phyloP scores from a whole-genome alignment of 2,797 vertebrate species.

The Potorous gilbertii region DNA sequence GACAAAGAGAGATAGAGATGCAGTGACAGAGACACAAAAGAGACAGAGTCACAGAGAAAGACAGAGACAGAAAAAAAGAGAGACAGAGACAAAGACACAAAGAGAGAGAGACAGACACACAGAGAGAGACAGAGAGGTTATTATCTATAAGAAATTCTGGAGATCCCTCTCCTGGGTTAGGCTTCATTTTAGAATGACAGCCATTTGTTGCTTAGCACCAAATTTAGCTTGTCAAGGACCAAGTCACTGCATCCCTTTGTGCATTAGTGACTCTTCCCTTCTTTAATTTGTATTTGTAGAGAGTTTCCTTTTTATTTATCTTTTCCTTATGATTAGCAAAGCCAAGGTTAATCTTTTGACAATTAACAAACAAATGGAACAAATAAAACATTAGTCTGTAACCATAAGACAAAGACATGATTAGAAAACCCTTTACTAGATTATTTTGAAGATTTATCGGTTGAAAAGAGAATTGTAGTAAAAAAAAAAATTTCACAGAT shows the following conservation, averaged over 20 bases:
- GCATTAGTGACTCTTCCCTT: background rate
- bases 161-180: background rate
- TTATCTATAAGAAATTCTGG: background rate
- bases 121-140: background rate
- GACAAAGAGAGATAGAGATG: too few relatives aligned
- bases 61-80: background rate
- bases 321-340: slow-evolving; percentile 6
- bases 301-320: background rate
- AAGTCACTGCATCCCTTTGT: background rate
- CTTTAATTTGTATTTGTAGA: background rate
- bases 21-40: background rate
- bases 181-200: background rate
- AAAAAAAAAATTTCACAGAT: background rate
- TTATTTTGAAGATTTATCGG: slow-evolving; percentile 15
- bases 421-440: background rate
- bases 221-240: background rate
- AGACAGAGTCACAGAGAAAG: background rate
- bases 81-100: background rate
- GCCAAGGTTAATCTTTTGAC: background rate
- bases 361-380: slow-evolving; percentile 33
- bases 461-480: slow-evolving; percentile 34
- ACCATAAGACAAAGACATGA: background rate
- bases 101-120: background rate
- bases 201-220: background rate
- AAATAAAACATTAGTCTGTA: background rate